phyloP scores from a whole-genome alignment of 2,797 vertebrate species.

The Champsocephalus esox region DNA sequence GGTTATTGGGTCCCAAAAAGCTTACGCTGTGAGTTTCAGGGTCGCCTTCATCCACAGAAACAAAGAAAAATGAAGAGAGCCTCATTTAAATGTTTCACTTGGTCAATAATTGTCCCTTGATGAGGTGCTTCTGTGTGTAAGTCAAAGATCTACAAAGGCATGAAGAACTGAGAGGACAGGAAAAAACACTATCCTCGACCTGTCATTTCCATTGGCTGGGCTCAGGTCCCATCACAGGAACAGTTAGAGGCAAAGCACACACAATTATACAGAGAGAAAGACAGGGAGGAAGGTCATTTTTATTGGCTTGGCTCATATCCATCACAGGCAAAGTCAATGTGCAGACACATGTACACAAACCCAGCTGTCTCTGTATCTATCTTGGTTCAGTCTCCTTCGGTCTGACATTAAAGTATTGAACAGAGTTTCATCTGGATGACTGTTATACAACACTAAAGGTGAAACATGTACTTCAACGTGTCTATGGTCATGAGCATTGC shows the following conservation, averaged over 20 bases:
- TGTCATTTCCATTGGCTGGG: slow-evolving; percentile 72
- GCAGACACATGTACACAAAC: slow-evolving; percentile 19
- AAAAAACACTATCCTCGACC: slow-evolving; percentile 47
- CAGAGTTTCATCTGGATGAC: slow-evolving; percentile 6
- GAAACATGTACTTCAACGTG: slow-evolving; percentile 5
- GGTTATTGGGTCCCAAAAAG: slow-evolving; percentile 55
- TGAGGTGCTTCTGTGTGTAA: slow-evolving; percentile 48
- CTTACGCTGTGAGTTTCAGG: slow-evolving; percentile 39
- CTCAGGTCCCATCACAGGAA: slow-evolving; percentile 52
- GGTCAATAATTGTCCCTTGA: slow-evolving; percentile 69
- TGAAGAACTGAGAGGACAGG: slow-evolving; percentile 38
- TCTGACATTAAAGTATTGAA: slow-evolving; percentile 39
- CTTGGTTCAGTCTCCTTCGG: slow-evolving; percentile 30
- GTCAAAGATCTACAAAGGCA: slow-evolving; percentile 58
- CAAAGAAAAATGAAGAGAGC: slow-evolving; percentile 43
- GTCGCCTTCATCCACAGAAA: slow-evolving; percentile 41
- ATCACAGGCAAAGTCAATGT: slow-evolving; percentile 43
- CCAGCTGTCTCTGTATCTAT: slow-evolving; percentile 28
- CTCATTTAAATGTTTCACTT: slow-evolving; percentile 78
- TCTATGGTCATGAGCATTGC: slow-evolving; percentile 6
- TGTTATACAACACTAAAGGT: slow-evolving; percentile 17
- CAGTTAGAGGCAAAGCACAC: slow-evolving; percentile 39
- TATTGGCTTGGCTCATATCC: slow-evolving; percentile 44
- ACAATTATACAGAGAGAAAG: slow-evolving; percentile 21
- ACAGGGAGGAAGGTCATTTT: slow-evolving; percentile 34